Evolutionary conservation across 2,888 invertebrate genomes (phyloP), one percentile per base, ranked within the genome.

Genomic region (Lysandra coridon): DNA sequence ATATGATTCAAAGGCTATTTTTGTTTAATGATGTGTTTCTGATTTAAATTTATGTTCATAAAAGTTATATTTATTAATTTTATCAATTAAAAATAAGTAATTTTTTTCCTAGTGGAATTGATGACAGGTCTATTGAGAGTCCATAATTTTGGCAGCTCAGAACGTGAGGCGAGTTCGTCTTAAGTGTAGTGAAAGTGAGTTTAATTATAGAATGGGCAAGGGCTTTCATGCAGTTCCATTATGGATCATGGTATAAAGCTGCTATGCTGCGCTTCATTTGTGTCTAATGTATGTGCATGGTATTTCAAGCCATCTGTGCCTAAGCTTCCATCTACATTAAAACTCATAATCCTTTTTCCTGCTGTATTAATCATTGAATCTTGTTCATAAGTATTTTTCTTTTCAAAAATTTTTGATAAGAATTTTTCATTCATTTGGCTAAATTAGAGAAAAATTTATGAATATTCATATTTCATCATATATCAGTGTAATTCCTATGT

Each of bases 21-120:
- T 30, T n/a, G 12, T 4, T 12, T 75, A n/a, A 23, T 75, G 30
- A 49, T 30, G 17, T 75, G 75, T 75, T 49, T 75, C 23, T 44
- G 3, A 74, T 44, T 33, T 33, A 30, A 12, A 69, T 30, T 12
- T 14, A 12, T 33, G 4, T 69, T 30, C 23, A 23, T 30, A 64
- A 23, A 69, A 33, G 14, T 69, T 33, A 64, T 64, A 30, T 17
- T 14, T 75, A n/a, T 74, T 49, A 40, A 2, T 49, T 53, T 44
- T 49, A 53, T 14, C 0, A 2, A 73, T 79, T 73, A 79, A 79
- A 73, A 69, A 83, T 81, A 82, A 80, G 76, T 82, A 81, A 84
- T 86, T 86, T 87, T 87, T 88, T 85, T 86, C 85, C 84, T 87
- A 86, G 88, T 88, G 87, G 85, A 83, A 82, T 88, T 88, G 85